Evolutionary conservation across 2,113 vertebrate species (phyloP).

Genomic region (Zapus hudsonius): DNA sequence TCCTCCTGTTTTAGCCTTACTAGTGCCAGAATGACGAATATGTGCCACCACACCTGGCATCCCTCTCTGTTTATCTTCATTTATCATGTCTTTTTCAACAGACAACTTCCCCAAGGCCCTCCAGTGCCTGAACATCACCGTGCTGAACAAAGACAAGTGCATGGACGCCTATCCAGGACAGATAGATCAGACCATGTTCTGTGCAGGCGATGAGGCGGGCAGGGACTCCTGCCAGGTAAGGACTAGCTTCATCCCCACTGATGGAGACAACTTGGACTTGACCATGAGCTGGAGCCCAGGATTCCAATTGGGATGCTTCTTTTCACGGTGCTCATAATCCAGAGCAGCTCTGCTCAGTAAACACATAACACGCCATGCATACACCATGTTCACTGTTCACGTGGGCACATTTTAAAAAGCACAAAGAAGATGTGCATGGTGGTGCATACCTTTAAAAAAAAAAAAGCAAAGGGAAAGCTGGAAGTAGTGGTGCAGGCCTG

Average conservation of each 20-base stretch:
- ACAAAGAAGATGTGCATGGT: not conserved
- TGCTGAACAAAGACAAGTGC: conserved; percentile 58
- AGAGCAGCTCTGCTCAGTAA: accelerated
- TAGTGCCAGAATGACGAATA: too few species aligned
- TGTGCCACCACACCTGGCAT: not conserved
- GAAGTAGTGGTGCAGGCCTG: not conserved
- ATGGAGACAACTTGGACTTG: accelerated
- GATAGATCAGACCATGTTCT: conserved; percentile 73
- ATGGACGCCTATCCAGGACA: conserved; percentile 11
- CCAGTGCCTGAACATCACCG: conserved; percentile 67
- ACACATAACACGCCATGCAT: not conserved
- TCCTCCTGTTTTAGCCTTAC: not conserved
- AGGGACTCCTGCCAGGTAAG: conserved; percentile 79
- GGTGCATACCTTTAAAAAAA: not conserved
- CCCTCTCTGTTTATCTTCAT: not conserved
- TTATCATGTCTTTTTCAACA: not conserved
- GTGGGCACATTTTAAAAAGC: not conserved
- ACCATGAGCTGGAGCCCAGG: not conserved
- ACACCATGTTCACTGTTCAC: not conserved
- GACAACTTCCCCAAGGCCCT: conserved; percentile 64
- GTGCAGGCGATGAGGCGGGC: conserved; percentile 47
- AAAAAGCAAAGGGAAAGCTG: not conserved
- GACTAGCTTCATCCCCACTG: accelerated
- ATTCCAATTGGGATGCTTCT: not conserved
- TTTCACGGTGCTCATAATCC: not conserved